Evolutionary conservation across 2,888 invertebrate genomes (phyloP).

Genomic region (Melanotus villosus): DNA sequence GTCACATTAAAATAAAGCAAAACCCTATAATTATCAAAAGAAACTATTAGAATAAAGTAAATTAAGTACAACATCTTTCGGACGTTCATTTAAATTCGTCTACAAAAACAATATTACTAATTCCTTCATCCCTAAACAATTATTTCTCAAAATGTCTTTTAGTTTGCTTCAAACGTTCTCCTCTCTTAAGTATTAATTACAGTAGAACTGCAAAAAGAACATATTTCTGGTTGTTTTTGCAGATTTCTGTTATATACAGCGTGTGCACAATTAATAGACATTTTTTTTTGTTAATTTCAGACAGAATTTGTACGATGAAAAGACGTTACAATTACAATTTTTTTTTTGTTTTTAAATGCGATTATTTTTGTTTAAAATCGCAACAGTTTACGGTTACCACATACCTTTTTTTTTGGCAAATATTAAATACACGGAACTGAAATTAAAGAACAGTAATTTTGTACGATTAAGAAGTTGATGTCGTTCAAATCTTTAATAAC

Average conservation of each 20-base stretch:
- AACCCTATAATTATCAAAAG: not conserved
- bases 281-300: too few species aligned
- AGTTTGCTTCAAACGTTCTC: conserved; percentile 13
- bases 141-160: conserved; percentile 28
- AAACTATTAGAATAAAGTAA: conserved; percentile 14
- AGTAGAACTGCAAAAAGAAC: not conserved
- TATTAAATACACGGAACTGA: too few species aligned
- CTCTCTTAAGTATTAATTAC: not conserved
- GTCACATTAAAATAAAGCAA: not conserved
- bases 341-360: too few species aligned
- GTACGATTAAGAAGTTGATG: too few species aligned
- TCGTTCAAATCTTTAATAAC: too few species aligned
- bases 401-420: too few species aligned
- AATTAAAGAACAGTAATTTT: too few species aligned
- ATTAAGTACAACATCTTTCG: conserved; percentile 35
- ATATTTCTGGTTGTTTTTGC: not conserved
- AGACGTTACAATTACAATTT: too few species aligned
- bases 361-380: too few species aligned
- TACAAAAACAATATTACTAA: conserved; percentile 42
- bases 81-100: conserved; percentile 19
- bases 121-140: conserved; percentile 36
- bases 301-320: too few species aligned
- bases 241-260: not conserved
- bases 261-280: not conserved
- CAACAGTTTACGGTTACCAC: too few species aligned